Percentiles rank a stretch among this genome's conserved stretches.
Conservation (phyloP, 2,797 vertebrate genomes). For the Poeciliopsis turneri region DNA sequence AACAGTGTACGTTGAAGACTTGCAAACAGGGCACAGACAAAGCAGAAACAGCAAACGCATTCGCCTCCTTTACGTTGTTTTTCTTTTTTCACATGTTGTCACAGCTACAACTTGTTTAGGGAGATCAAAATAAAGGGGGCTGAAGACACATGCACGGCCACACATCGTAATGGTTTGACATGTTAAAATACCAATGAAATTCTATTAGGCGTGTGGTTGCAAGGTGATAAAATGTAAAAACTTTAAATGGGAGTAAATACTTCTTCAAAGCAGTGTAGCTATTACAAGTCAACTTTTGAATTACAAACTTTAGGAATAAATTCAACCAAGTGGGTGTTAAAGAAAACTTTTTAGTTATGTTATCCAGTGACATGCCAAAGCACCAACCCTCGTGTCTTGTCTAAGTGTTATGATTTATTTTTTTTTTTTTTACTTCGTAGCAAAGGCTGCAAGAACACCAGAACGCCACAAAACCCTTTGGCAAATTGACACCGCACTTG, state of each 20-base stretch:
- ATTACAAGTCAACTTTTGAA: constrained; percentile 19
- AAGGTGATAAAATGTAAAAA: not conserved
- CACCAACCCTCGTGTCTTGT: constrained; percentile 12
- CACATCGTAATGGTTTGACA: not conserved
- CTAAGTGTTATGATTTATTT: not conserved
- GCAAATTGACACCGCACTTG: constrained; percentile 45
- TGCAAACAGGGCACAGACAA: not conserved
- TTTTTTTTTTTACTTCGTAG: constrained; percentile 15
- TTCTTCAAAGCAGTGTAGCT: not conserved
- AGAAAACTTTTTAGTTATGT: constrained; percentile 9
- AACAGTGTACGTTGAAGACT: not conserved
- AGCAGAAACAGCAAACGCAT: not conserved
- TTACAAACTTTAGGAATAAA: constrained; percentile 4
- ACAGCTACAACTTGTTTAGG: not conserved
- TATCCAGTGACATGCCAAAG: not conserved
- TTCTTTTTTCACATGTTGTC: not conserved
- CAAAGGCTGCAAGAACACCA: constrained; percentile 45
- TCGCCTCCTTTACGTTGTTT: not conserved
- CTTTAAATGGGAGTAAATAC: not conserved
- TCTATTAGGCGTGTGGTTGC: not conserved
- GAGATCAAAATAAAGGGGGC: not conserved
- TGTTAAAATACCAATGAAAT: not conserved
- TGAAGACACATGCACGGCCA: not conserved
- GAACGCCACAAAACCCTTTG: constrained; percentile 39
- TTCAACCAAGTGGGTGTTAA: not conserved